phyloP scores from a whole-genome alignment of 2,797 vertebrate genomes.

The Myotis vivesi region DNA sequence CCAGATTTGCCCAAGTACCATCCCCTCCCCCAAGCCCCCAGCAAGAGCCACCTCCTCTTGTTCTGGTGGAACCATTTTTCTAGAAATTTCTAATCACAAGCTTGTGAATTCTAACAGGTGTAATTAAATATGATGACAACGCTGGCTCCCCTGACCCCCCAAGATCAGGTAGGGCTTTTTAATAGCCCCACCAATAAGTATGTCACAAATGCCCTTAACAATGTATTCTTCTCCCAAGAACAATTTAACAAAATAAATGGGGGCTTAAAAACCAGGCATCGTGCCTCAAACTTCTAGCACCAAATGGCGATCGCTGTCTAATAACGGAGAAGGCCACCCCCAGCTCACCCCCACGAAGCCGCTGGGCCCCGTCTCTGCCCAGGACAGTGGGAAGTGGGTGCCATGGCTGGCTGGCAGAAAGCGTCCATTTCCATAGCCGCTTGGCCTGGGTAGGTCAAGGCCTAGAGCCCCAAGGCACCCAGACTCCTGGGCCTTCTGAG shows the following conservation, averaged over 20 bases:
- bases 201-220: slow-evolving; percentile 55
- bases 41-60: neutral
- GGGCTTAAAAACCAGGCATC: slow-evolving; percentile 48
- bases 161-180: slow-evolving; percentile 56
- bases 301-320: slow-evolving; percentile 69
- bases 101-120: too few relatives aligned
- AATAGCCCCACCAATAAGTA: slow-evolving; percentile 64
- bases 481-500: neutral
- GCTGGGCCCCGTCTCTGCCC: neutral
- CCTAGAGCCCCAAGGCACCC: neutral
- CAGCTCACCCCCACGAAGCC: slow-evolving; percentile 75
- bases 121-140: neutral
- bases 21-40: neutral
- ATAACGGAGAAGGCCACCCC: slow-evolving; percentile 71
- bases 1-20: neutral
- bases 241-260: neutral
- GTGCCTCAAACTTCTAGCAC: slow-evolving; percentile 70
- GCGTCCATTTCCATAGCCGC: fast-evolving
- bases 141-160: slow-evolving; percentile 39
- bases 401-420: neutral
- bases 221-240: slow-evolving; percentile 25
- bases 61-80: neutral
- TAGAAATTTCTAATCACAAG: fast-evolving
- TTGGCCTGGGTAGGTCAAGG: neutral
- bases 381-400: neutral